phyloP scores from a whole-genome alignment of 1,140 invertebrate genomes.

The Drosophila serrata region DNA sequence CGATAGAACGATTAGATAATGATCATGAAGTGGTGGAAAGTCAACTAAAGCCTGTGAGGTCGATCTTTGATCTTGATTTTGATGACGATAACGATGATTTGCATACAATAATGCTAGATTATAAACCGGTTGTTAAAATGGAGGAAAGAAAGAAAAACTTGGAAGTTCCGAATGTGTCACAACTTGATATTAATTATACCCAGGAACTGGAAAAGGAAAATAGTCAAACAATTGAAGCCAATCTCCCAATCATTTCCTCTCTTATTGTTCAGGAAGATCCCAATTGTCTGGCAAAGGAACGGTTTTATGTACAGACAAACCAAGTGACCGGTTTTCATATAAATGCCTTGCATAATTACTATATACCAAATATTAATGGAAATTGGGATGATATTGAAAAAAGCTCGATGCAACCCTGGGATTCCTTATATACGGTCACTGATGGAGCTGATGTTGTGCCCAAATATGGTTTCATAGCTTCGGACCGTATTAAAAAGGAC shows the following conservation, averaged over 20 bases:
- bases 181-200: not conserved
- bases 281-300: slow-evolving; percentile 75
- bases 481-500: slow-evolving; percentile 76
- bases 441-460: slow-evolving; percentile 80
- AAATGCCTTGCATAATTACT: slow-evolving; percentile 82
- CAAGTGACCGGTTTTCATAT: slow-evolving; percentile 78
- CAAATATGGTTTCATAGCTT: slow-evolving; percentile 65
- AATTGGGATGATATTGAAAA: slow-evolving; percentile 86
- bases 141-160: slow-evolving; percentile 7
- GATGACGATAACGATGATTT: slow-evolving; percentile 77
- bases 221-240: slow-evolving; percentile 1
- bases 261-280: slow-evolving; percentile 73
- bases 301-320: slow-evolving; percentile 71
- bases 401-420: slow-evolving; percentile 10
- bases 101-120: slow-evolving; percentile 61
- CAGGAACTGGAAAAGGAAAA: slow-evolving; percentile 10
- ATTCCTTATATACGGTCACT: slow-evolving; percentile 51
- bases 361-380: slow-evolving; percentile 88
- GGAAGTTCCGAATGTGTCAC: not conserved
- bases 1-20: not conserved
- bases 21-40: slow-evolving; percentile 11
- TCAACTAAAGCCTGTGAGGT: slow-evolving; percentile 62
- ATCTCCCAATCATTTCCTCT: slow-evolving; percentile 9
- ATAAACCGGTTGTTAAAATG: slow-evolving; percentile 11
- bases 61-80: slow-evolving; percentile 78